Base-by-base conservation (phyloP, 1,140 invertebrate genomes). In the Stegodyphus mimosarum region DNA sequence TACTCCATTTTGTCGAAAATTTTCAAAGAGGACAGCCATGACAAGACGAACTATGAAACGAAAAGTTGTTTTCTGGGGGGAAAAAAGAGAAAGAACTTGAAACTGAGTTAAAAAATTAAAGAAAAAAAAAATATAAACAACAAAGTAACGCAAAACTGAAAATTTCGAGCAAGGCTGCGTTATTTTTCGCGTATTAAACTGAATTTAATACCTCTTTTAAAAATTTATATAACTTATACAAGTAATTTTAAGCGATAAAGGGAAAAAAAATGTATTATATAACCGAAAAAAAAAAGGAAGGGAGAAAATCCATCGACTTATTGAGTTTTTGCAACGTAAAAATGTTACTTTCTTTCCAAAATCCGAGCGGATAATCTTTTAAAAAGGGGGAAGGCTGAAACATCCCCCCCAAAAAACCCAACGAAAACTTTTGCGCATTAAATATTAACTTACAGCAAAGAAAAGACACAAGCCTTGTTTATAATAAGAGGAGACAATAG, bases 401-500 rank as follows among this genome's bases (percentile, higher is more conserved):
- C 15, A 64, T 6, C 6, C 9, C 5, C 2, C 6, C 9, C 5
- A 18, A 72, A 81, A 84, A 75, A 69, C 17, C 7, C 5, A 55
- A 52, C 6, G 51, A 75, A 84, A 84, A 75, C 72, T 84, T 76
- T 9, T 66, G 81, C 70, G 73, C 81, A 84, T 84, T 84, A 84
- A 75, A 84, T 55, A 84, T 84, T 66, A 75, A 76, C 33, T 69
- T 63, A 33, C n/a, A 51, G 18, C 70, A 75, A 74, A 73, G 63
- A 74, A 83, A 66, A 69, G 51, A 74, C 9, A 71, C 72, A 17
- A 52, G 6, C 9, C 17, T 18, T 74, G 53, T 84, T 84, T 76
- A 75, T 84, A 76, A 84, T 84, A 84, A 76, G 72, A 83, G 50
- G n/a, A 70, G 48, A 84, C 81, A 84, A 84, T 69, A 76, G 81